These are phyloP conservation scores for Trypoxylus dichotomus DNA, from an alignment of 1,140 invertebrate genomes.

Conservation along the genomic window DNA sequence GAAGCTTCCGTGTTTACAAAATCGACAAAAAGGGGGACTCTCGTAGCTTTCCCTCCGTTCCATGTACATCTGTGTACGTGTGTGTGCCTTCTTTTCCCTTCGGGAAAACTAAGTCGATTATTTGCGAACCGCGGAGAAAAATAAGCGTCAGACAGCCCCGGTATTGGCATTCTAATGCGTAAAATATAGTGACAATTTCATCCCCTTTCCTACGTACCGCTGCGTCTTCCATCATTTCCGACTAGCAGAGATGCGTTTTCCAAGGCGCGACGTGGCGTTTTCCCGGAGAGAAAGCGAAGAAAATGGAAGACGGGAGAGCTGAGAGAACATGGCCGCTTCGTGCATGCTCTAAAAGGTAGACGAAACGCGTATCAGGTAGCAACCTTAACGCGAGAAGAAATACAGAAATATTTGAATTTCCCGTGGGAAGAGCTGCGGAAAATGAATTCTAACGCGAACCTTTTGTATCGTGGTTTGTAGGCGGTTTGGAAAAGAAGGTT, in stretches of 20 bases:
- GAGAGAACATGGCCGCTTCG: not conserved
- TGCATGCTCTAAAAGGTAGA: not conserved
- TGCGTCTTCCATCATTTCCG: not conserved
- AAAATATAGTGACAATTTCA: slow-evolving; percentile 14
- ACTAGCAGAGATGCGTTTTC: not conserved
- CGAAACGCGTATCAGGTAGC: not conserved
- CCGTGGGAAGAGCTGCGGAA: not conserved
- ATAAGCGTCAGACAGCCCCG: not conserved
- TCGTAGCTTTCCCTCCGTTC: not conserved
- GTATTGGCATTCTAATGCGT: not conserved
- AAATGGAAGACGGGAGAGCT: too few species aligned
- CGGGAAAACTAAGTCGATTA: slow-evolving; percentile 3
- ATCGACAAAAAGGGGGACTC: not conserved
- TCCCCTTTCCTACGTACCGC: not conserved
- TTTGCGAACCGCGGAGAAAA: not conserved
- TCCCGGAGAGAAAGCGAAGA: too few species aligned
- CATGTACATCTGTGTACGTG: too few species aligned
- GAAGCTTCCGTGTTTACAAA: too few species aligned
- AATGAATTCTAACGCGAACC: not conserved
- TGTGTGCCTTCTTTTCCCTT: not conserved
- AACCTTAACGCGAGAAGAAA: slow-evolving; percentile 8
- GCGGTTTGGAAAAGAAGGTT: not conserved
- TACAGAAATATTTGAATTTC: slow-evolving; percentile 15
- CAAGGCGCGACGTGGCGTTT: not conserved
- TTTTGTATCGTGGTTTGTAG: not conserved